Conservation (phyloP, 2,888 invertebrate species). For the Drosophila macrothrix region DNA sequence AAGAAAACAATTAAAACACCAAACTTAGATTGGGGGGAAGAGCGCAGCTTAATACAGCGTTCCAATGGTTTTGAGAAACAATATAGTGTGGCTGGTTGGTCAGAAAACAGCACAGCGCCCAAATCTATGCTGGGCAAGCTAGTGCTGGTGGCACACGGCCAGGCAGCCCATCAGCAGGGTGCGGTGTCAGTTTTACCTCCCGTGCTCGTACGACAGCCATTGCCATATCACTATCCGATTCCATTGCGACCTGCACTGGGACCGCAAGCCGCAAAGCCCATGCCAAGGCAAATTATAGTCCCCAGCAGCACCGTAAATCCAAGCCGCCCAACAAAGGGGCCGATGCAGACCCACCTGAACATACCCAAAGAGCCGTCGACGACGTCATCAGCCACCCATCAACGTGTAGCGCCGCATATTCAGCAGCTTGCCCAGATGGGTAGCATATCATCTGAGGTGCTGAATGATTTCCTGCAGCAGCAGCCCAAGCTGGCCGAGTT, state of each 20-base stretch:
- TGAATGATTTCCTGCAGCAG: conserved; percentile 68
- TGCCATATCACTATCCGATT: conserved; percentile 79
- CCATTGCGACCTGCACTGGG: conserved; percentile 61
- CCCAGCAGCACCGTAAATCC: conserved; percentile 8
- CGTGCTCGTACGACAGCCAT: conserved; percentile 54
- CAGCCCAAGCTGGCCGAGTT: conserved; percentile 77
- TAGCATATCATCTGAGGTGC: conserved; percentile 61
- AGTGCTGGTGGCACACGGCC: conserved; percentile 36
- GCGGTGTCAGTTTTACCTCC: conserved; percentile 28
- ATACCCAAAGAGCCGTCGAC: conserved; percentile 52
- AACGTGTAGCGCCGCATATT: conserved; percentile 62
- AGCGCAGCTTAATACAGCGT: conserved; percentile 60
- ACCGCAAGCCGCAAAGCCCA: neutral
- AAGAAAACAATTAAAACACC: conserved; percentile 21
- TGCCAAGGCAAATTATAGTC: neutral
- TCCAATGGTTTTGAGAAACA: conserved; percentile 67
- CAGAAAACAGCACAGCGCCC: conserved; percentile 26
- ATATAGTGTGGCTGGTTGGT: conserved; percentile 60
- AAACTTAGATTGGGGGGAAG: conserved; percentile 2
- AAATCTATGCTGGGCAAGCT: conserved; percentile 33
- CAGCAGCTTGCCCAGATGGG: conserved; percentile 65
- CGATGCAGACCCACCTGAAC: conserved; percentile 66
- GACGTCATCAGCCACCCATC: neutral
- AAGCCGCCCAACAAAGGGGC: neutral
- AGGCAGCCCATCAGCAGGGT: neutral